Base-by-base conservation (phyloP, 2,113 vertebrate genomes). In the Mormyrus lacerda region DNA sequence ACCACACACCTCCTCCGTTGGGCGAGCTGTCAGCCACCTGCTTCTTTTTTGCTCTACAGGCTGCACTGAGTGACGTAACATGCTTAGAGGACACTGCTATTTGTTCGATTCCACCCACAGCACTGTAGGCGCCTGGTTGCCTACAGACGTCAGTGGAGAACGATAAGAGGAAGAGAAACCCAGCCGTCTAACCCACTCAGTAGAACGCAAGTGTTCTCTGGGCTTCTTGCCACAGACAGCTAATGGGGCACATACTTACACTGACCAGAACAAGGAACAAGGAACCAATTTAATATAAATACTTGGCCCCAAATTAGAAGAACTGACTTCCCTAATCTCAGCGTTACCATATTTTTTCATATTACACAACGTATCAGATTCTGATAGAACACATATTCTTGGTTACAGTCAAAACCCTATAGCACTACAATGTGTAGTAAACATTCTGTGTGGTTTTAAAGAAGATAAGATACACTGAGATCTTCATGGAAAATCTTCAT, bases 61-160 rank as follows among this genome's bases (percentile, higher is more conserved):
- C 73, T 79, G 73, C 73, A 79, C 35, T 42, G 73, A 79, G 73
- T 79, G 73, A 79, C 73, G 73, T 79, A 79, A 79, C 73, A 79
- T 13, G 31, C 73, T 79, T 79, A 35, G 73, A 79, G 73, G 73
- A 42, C 73, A 79, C 73, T 79, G 73, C 73, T 79, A 79, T 79
- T 79, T 79, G 73, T 79, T 79, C 73, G 35, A 35, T 42, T 79
- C 73, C 73, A 42, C 73, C 73, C 73, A 79, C 73, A 42, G 73
- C 35, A 35, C 73, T 79, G 73, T 79, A 79, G 73, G 73, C 73
- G 73, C 73, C 73, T 42, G 35, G 73, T 79, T 42, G 73, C 73
- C 73, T 79, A 79, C 73, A 79, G 35, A 79, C 73, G 73, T 79
- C 73, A 79, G 31, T 79, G 39, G 73, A 42, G 73, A 42, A 79